phyloP scores from a whole-genome alignment of 2,113 vertebrate species.

The Rhodinocichla rosea region DNA sequence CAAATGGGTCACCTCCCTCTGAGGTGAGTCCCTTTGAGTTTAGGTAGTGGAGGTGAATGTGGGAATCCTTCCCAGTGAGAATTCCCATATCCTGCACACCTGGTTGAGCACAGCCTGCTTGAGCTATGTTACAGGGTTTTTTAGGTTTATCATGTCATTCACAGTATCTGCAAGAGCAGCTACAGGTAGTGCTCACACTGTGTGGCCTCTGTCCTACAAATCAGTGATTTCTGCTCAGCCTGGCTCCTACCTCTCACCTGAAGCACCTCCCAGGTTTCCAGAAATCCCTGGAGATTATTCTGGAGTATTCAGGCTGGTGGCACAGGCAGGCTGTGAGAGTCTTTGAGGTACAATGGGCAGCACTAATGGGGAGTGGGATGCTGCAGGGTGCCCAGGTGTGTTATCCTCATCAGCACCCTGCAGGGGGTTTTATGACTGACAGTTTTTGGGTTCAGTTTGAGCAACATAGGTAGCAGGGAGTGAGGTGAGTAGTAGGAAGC shows the following conservation, averaged over 20 bases:
- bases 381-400: background rate
- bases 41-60: background rate
- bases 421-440: background rate
- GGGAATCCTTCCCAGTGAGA: background rate
- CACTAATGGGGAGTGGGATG: background rate
- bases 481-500: background rate
- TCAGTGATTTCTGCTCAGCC: background rate
- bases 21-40: background rate
- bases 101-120: background rate
- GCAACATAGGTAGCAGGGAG: rapidly evolving
- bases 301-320: background rate
- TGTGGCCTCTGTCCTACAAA: background rate
- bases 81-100: rapidly evolving
- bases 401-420: background rate
- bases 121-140: background rate
- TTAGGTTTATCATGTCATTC: background rate
- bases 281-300: background rate
- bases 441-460: background rate
- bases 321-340: no score
- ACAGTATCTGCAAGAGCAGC: background rate
- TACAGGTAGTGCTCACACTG: background rate
- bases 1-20: background rate
- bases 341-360: background rate
- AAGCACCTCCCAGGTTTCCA: background rate
- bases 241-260: background rate